phyloP scores from a whole-genome alignment of 2,797 vertebrate genomes.

The Streptopelia turtur region DNA sequence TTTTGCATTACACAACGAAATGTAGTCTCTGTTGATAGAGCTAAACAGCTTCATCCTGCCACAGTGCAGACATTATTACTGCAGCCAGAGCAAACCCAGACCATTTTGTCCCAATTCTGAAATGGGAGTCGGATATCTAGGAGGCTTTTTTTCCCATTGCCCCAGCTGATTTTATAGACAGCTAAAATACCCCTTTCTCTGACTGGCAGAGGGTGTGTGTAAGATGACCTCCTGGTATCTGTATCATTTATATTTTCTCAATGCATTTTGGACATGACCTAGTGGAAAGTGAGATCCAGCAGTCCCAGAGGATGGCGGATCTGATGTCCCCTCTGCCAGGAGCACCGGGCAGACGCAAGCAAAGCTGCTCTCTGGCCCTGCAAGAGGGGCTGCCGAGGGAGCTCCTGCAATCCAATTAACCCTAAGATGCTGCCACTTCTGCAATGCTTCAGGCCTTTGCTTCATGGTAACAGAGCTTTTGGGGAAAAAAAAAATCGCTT shows the following conservation, averaged over 20 bases:
- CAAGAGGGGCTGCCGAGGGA: fast-evolving
- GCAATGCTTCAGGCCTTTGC: neutral
- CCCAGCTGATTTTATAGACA: neutral
- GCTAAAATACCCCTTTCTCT: neutral
- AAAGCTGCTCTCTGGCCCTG: neutral
- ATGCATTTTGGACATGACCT: neutral
- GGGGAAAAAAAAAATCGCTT: neutral
- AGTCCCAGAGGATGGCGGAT: neutral
- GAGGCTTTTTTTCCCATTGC: neutral
- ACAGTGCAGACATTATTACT: neutral
- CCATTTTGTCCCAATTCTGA: neutral
- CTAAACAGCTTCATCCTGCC: neutral
- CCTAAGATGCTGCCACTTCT: neutral
- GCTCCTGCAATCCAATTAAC: neutral
- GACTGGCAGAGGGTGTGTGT: neutral
- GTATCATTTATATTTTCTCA: neutral
- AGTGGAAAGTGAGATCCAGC: neutral
- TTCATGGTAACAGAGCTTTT: neutral
- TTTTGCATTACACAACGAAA: neutral
- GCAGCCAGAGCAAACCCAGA: neutral
- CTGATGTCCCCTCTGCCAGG: neutral
- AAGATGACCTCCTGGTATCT: neutral
- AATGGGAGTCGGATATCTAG: neutral
- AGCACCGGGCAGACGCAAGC: neutral
- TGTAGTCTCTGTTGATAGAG: neutral